Base-by-base conservation (phyloP, 2,888 invertebrate genomes). In the Thecophora atra region DNA sequence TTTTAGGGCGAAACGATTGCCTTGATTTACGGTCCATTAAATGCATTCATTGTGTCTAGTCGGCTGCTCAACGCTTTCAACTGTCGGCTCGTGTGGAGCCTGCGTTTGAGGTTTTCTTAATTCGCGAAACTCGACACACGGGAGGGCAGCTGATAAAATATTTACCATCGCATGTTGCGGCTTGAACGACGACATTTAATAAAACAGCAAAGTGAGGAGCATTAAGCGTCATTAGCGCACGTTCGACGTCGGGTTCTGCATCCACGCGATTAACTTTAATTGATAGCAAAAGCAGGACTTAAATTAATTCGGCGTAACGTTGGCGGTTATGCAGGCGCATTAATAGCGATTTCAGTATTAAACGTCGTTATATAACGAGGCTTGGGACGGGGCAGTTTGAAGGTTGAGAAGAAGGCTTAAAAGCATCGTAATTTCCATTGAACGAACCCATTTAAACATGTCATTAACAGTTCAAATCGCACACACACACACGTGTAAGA, bases 191-290 rank as follows among this genome's bases (percentile, higher is more conserved):
- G 24, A 47, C 42, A 19, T 47, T 44, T 26, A 64, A 19, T 26
- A 42, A 24, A 26, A 13, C 28, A 63, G 21, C 63, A 63, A 21
- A 19, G 42, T 42, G 3, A 21, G 19, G 8, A 19, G 11, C 44
- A 64, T 15, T 42, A 64, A 24, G 13, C 11, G 64, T 21, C 47
- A 64, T 64, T 64, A 19, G 21, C 42, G 37, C 37, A 42, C n/a
- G 62, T 37, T 24, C 19, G 44, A 3, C 19, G 21, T 13, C 13
- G 24, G 64, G 13, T n/a, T n/a, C n/a, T n/a, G n/a, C n/a, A n/a
- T n/a, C n/a, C n/a, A n/a, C n/a, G n/a, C n/a, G n/a, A n/a, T n/a
- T 26, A 64, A 44, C 19, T 64, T 44, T 64, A 64, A 42, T 64
- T 64, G 64, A 42, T 47, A 19, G 47, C 37, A 44, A 64, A 13